phyloP scores from a whole-genome alignment of 1,140 invertebrate genomes.

The Achroia grisella region DNA sequence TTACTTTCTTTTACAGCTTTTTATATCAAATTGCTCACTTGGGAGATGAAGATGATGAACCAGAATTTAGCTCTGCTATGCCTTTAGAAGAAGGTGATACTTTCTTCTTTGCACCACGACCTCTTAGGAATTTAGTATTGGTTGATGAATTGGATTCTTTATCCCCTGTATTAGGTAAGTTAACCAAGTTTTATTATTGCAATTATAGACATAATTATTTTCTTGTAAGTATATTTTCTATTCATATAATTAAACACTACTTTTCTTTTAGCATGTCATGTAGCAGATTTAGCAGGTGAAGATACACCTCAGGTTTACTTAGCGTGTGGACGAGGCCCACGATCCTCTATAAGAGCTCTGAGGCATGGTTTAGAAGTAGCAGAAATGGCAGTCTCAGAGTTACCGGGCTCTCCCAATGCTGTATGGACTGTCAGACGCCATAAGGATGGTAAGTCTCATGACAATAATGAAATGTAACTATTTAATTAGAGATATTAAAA shows the following conservation, averaged over 20 bases:
- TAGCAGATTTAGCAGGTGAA: slow-evolving; percentile 93
- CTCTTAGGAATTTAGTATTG: slow-evolving; percentile 95
- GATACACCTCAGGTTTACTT: slow-evolving; percentile 99
- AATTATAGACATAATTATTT: no score
- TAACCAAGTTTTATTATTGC: no score
- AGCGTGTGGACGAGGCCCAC: slow-evolving; percentile 94
- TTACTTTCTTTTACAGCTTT: slow-evolving; percentile 79
- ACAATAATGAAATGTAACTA: slow-evolving; percentile 4
- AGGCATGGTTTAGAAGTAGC: slow-evolving; percentile 98
- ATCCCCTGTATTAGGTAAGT: slow-evolving; percentile 93
- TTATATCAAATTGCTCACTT: slow-evolving; percentile 99
- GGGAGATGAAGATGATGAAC: slow-evolving; percentile 99
- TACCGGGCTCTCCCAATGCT: slow-evolving; percentile 99
- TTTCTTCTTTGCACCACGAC: slow-evolving; percentile 98
- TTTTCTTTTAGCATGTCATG: slow-evolving; percentile 70
- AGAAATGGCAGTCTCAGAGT: slow-evolving; percentile 99
- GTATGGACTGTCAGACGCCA: slow-evolving; percentile 99
- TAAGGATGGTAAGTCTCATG: slow-evolving; percentile 87
- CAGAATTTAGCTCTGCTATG: slow-evolving; percentile 99
- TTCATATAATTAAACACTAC: not conserved
- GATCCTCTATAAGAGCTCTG: slow-evolving; percentile 93
- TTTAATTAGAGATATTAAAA: not conserved
- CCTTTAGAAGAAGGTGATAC: slow-evolving; percentile 99
- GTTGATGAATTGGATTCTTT: slow-evolving; percentile 99
- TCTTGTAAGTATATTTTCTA: no score